A percentile compares a stretch with the other conserved stretches of the same genome.
phyloP scores from a whole-genome alignment of 2,113 vertebrate genomes.

The Formicarius rufipectus region DNA sequence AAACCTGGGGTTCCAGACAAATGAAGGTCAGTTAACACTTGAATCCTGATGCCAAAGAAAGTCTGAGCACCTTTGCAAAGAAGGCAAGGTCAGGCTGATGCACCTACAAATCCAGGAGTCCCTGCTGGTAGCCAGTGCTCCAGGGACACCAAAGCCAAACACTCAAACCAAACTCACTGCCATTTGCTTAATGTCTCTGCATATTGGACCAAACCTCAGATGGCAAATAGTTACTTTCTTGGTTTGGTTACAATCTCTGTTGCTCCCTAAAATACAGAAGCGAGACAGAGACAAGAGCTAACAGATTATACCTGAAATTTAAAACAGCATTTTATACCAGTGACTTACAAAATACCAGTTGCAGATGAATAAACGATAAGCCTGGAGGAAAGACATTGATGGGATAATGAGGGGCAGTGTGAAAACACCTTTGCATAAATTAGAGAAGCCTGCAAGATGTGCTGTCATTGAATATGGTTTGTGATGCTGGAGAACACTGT shows the following conservation, averaged over 20 bases:
- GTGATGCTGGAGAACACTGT: not conserved
- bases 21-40: not conserved
- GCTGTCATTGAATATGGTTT: not conserved
- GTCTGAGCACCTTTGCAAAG: not conserved
- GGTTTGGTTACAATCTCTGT: not conserved
- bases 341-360: not conserved
- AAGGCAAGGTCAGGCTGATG: not conserved
- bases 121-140: not conserved
- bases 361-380: not conserved
- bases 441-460: not conserved
- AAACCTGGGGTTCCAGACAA: not conserved
- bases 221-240: not conserved
- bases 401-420: not conserved
- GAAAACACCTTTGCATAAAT: not conserved
- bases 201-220: not conserved
- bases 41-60: not conserved
- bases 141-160: not conserved
- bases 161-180: not conserved
- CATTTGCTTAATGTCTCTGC: not conserved
- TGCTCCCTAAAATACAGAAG: not conserved
- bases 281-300: not conserved
- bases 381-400: not conserved
- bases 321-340: not conserved
- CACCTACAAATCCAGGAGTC: not conserved
- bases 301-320: not conserved